phyloP scores from a whole-genome alignment of 2,888 invertebrate species.

The Osedax fenrisi region DNA sequence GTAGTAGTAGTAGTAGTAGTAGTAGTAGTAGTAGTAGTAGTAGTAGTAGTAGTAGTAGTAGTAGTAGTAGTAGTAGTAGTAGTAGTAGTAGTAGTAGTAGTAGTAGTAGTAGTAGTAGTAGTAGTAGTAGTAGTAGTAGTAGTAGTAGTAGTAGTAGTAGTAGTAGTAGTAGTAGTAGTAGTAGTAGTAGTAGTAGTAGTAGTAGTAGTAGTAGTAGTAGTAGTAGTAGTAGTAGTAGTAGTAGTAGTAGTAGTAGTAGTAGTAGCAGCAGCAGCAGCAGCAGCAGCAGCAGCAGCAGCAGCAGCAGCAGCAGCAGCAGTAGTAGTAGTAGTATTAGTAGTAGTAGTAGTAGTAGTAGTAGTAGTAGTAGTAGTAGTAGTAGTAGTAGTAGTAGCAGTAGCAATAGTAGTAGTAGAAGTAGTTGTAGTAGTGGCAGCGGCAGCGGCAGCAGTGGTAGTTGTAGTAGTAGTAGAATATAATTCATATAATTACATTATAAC shows the following conservation, averaged over 20 bases:
- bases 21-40: background rate
- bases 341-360: background rate
- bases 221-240: conserved; percentile 11
- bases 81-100: conserved; percentile 7
- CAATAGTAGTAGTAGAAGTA: background rate
- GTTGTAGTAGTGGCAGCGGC: no score
- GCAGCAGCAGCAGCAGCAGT: background rate
- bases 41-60: conserved; percentile 2
- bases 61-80: conserved; percentile 2
- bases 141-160: conserved; percentile 19
- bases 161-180: conserved; percentile 9
- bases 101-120: conserved; percentile 1
- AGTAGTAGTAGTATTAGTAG: conserved; percentile 18
- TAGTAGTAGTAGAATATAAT: no score
- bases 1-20: conserved; percentile 11
- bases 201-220: conserved; percentile 18
- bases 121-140: conserved; percentile 6
- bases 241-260: conserved; percentile 14
- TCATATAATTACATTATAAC: no score
- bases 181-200: conserved; percentile 12
- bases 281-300: conserved; percentile 1
- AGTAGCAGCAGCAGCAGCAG: conserved; percentile 1
- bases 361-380: conserved; percentile 17
- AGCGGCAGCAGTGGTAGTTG: no score
- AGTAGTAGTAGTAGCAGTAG: conserved; percentile 19